Evolutionary conservation across 2,113 vertebrate species (phyloP).

Genomic region (Thomomys bottae): DNA sequence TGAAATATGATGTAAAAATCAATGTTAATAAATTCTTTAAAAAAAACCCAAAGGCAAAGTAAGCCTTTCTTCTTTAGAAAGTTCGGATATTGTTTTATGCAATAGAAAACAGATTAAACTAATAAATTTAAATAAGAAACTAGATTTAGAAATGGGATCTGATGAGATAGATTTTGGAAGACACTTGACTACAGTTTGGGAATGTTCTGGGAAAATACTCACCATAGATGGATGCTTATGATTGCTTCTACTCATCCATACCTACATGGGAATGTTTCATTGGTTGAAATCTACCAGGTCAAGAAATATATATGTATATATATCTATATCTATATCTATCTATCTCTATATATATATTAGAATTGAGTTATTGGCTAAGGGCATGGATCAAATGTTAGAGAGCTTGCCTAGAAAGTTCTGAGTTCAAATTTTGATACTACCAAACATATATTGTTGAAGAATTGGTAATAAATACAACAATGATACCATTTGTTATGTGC

Average conservation of each 20-base stretch:
- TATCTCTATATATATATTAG: background rate
- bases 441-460: no score
- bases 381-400: no score
- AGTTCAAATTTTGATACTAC: no score
- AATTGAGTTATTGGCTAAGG: background rate
- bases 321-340: no score
- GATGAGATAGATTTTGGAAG: background rate
- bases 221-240: background rate
- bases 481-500: background rate
- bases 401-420: no score
- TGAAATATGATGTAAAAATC: no score
- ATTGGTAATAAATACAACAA: background rate
- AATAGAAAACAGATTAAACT: background rate
- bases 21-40: no score
- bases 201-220: background rate
- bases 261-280: background rate
- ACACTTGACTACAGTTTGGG: background rate
- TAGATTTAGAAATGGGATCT: background rate
- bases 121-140: background rate
- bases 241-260: background rate
- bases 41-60: background rate
- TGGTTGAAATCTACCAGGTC: background rate
- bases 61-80: background rate
- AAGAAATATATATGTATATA: no score
- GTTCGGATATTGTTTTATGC: background rate